Evolutionary conservation across 2,888 invertebrate species (phyloP).

Genomic region (Hoplodrina ambigua): DNA sequence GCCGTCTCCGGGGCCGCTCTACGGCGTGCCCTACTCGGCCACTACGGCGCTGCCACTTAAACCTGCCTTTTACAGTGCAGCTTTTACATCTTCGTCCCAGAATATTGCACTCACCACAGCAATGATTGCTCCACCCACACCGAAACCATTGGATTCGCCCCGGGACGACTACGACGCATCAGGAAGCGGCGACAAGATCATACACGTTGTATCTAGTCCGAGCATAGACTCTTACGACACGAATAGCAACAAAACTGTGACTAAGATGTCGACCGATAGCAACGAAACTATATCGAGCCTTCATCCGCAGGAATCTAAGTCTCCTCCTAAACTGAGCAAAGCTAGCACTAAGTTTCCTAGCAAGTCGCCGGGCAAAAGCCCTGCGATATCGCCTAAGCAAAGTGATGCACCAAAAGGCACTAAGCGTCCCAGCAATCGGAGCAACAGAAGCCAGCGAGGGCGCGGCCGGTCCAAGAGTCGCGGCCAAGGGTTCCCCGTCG

Average conservation of each 20-base stretch:
- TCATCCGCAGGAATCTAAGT: slow-evolving; percentile 79
- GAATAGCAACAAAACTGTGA: slow-evolving; percentile 72
- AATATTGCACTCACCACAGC: slow-evolving; percentile 95
- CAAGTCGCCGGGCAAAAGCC: slow-evolving; percentile 92
- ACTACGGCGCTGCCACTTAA: slow-evolving; percentile 90
- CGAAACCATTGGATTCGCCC: slow-evolving; percentile 86
- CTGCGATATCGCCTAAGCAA: slow-evolving; percentile 93
- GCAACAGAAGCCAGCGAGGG: slow-evolving; percentile 85
- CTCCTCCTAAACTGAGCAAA: slow-evolving; percentile 87
- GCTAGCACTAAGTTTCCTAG: slow-evolving; percentile 91
- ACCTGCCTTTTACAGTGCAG: slow-evolving; percentile 91
- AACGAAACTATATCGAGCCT: slow-evolving; percentile 77
- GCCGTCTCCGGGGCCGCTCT: slow-evolving; percentile 92
- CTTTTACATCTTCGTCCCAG: slow-evolving; percentile 95
- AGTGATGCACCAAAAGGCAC: slow-evolving; percentile 84
- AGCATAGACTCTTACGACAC: slow-evolving; percentile 83
- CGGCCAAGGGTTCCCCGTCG: slow-evolving; percentile 80
- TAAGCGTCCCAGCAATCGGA: slow-evolving; percentile 81
- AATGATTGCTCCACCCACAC: slow-evolving; percentile 93
- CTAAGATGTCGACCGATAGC: slow-evolving; percentile 83
- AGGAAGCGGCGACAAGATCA: slow-evolving; percentile 81
- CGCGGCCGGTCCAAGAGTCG: slow-evolving; percentile 88
- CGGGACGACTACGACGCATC: slow-evolving; percentile 83
- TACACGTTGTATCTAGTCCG: slow-evolving; percentile 81
- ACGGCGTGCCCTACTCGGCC: slow-evolving; percentile 90